These are phyloP conservation scores for Molothrus aeneus DNA, from an alignment of 2,797 vertebrate species.

Conservation along the genomic window DNA sequence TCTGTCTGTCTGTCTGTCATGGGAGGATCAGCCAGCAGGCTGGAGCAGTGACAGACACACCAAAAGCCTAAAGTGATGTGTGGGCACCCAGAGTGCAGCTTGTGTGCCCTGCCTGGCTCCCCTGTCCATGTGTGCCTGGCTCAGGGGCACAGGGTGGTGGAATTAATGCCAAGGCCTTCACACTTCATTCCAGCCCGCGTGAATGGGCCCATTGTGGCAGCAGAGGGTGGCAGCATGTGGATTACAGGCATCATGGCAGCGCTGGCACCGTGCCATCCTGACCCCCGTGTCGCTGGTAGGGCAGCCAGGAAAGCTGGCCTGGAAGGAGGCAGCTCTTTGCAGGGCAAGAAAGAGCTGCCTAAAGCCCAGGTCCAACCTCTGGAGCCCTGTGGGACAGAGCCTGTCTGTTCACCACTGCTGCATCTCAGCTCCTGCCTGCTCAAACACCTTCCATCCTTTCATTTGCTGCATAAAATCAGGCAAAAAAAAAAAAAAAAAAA, in stretches of 20 bases:
- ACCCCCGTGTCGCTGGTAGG: background rate
- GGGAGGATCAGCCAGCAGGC: background rate
- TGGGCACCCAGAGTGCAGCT: background rate
- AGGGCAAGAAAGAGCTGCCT: background rate
- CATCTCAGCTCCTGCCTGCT: background rate
- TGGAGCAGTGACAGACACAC: background rate
- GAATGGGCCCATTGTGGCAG: conserved; percentile 50
- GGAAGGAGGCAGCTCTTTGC: background rate
- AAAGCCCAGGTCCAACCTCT: background rate
- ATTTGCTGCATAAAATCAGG: background rate
- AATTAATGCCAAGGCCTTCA: conserved; percentile 49
- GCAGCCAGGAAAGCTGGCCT: background rate
- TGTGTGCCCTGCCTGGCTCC: background rate
- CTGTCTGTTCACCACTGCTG: background rate
- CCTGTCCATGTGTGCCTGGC: background rate
- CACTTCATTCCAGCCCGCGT: conserved; percentile 38
- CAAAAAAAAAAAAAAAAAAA: background rate
- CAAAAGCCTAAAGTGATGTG: background rate
- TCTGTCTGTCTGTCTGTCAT: background rate
- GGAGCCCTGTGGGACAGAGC: background rate
- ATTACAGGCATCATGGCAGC: conserved; percentile 17
- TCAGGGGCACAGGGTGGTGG: background rate
- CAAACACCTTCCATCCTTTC: background rate
- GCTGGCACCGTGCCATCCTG: background rate
- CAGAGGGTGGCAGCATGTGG: background rate